These are phyloP conservation scores for Microcebus murinus DNA, from an alignment of 2,113 vertebrate species.

Conservation along the genomic window DNA sequence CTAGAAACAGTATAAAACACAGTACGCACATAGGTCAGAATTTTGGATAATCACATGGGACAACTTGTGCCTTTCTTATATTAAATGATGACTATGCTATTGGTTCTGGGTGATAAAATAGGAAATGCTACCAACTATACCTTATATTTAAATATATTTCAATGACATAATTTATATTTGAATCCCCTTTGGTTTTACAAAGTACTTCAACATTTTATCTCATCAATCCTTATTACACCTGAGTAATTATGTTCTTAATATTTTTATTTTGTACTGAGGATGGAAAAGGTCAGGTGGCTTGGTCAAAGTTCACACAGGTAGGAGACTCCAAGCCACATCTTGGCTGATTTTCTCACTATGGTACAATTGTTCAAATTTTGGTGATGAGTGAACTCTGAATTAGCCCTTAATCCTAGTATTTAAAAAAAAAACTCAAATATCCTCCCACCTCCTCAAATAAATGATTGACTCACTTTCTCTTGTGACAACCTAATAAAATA, in stretches of 20 bases:
- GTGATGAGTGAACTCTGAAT: not conserved
- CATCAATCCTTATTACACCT: not conserved
- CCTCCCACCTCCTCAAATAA: not conserved
- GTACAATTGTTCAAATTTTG: not conserved
- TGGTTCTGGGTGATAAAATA: not conserved
- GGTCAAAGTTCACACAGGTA: not conserved
- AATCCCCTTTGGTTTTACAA: not conserved
- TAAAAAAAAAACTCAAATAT: not conserved
- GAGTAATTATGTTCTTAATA: not conserved
- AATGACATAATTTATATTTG: not conserved
- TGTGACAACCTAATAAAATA: constrained; percentile 6
- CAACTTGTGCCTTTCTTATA: not conserved
- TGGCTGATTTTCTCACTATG: not conserved
- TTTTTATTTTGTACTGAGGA: not conserved
- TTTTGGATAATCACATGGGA: not conserved
- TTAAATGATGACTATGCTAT: not conserved
- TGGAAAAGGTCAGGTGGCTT: not conserved
- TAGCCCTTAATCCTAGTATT: not conserved
- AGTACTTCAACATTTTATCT: not conserved
- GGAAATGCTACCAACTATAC: not conserved
- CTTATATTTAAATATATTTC: not conserved
- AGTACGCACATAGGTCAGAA: not conserved
- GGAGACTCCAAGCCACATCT: not conserved
- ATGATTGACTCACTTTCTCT: not conserved
- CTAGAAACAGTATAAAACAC: not conserved